Evolutionary conservation across 2,113 vertebrate genomes (phyloP).

Genomic region (Eurystomus gularis): DNA sequence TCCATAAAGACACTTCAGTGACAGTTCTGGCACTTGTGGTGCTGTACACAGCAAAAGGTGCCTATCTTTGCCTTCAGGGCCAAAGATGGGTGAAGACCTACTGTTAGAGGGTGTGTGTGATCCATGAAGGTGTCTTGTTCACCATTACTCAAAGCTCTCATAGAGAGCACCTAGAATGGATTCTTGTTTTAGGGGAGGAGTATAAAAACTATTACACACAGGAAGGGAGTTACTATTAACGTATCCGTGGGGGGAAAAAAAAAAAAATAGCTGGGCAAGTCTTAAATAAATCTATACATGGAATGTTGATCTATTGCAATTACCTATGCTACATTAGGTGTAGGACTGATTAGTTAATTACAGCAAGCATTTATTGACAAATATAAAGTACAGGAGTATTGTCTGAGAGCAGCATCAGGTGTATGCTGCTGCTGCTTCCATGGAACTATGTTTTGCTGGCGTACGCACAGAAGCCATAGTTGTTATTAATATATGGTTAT

Average conservation of each 20-base stretch:
- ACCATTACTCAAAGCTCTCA: not conserved
- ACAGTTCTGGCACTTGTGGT: not conserved
- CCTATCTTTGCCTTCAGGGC: not conserved
- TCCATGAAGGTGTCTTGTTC: not conserved
- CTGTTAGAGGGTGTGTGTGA: not conserved
- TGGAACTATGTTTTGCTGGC: slow-evolving; percentile 5
- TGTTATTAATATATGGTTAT: not conserved
- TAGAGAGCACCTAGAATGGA: not conserved
- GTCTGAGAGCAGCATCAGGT: not conserved
- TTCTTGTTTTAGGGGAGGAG: not conserved
- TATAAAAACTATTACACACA: not conserved
- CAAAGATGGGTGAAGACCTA: not conserved
- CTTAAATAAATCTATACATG: not conserved
- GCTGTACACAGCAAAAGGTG: not conserved
- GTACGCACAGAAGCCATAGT: slow-evolving; percentile 20
- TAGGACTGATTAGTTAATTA: not conserved
- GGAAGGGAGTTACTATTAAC: not conserved
- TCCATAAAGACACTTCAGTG: not conserved
- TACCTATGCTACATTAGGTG: not conserved
- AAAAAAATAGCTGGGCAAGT: not conserved
- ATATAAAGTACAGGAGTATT: not conserved
- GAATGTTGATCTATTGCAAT: not conserved
- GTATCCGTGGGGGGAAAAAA: not conserved
- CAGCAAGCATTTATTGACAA: not conserved
- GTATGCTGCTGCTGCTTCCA: not conserved